Evolutionary conservation across 2,888 invertebrate species (phyloP).

Genomic region (Pantelozetes paolii): DNA sequence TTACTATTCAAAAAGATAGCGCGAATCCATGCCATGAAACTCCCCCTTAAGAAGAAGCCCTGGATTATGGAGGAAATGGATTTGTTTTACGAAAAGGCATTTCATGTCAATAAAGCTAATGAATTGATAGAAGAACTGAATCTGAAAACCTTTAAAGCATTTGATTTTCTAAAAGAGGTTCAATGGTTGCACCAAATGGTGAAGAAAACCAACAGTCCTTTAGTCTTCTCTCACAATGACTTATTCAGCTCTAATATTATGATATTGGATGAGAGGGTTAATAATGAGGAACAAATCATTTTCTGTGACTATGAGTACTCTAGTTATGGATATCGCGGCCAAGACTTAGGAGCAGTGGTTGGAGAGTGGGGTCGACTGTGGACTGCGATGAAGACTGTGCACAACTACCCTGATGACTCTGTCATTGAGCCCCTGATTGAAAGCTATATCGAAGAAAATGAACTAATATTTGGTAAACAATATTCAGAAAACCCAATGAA

Average conservation of each 20-base stretch:
- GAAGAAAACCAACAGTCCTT: not conserved
- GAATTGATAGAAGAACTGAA: conserved; percentile 5
- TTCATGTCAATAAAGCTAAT: not conserved
- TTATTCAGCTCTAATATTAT: conserved; percentile 17
- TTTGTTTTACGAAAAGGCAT: not conserved
- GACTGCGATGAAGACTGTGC: not conserved
- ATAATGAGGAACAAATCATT: not conserved
- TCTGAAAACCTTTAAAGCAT: not conserved
- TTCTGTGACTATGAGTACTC: conserved; percentile 32
- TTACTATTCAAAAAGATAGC: conserved; percentile 90
- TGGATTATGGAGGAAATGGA: conserved; percentile 11
- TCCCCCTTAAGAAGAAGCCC: conserved; percentile 68
- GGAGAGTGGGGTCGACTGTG: not conserved
- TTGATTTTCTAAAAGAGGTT: conserved; percentile 28
- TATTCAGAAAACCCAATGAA: not conserved
- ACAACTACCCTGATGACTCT: not conserved
- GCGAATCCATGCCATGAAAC: conserved; percentile 81
- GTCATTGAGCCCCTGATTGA: not conserved
- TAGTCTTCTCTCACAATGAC: conserved; percentile 22
- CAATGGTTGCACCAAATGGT: not conserved
- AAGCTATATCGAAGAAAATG: not conserved
- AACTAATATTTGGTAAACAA: not conserved
- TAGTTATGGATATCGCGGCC: conserved; percentile 18
- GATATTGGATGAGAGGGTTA: not conserved
- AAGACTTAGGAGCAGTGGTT: not conserved